Conservation (phyloP, 2,113 vertebrate species). For the Upupa epops region DNA sequence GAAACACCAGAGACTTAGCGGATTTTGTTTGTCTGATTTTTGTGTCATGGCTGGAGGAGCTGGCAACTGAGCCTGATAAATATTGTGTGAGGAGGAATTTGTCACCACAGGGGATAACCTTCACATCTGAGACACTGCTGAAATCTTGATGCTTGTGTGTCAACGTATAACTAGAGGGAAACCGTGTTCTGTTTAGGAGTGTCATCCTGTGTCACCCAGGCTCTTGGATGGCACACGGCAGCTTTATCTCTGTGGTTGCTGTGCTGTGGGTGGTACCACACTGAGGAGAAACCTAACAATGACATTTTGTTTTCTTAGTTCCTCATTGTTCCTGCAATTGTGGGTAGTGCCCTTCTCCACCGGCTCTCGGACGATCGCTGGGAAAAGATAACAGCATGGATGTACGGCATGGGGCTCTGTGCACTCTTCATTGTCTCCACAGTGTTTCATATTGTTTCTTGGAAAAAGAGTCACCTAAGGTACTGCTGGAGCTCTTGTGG, state of each 20-base stretch:
- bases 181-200: neutral
- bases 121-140: rapidly evolving
- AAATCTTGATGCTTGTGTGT: neutral
- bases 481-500: slow-evolving; percentile 1
- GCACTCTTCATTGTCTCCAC: slow-evolving; percentile 96
- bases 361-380: slow-evolving; percentile 88
- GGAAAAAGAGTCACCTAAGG: slow-evolving; percentile 99
- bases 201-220: rapidly evolving
- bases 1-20: neutral
- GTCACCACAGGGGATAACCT: rapidly evolving
- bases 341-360: slow-evolving; percentile 90
- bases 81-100: neutral
- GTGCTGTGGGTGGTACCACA: neutral
- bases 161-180: neutral
- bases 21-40: neutral
- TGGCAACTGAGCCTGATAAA: neutral
- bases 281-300: neutral
- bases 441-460: slow-evolving; percentile 92
- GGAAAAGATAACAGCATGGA: slow-evolving; percentile 93
- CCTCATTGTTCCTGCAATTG: slow-evolving; percentile 90
- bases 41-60: neutral
- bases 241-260: neutral
- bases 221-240: rapidly evolving
- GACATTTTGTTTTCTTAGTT: slow-evolving; percentile 64
- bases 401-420: slow-evolving; percentile 93